Evolutionary conservation across 2,797 vertebrate genomes (phyloP), one percentile per base, ranked within the genome.

Genomic region (Neosilurus hyrtlii): DNA sequence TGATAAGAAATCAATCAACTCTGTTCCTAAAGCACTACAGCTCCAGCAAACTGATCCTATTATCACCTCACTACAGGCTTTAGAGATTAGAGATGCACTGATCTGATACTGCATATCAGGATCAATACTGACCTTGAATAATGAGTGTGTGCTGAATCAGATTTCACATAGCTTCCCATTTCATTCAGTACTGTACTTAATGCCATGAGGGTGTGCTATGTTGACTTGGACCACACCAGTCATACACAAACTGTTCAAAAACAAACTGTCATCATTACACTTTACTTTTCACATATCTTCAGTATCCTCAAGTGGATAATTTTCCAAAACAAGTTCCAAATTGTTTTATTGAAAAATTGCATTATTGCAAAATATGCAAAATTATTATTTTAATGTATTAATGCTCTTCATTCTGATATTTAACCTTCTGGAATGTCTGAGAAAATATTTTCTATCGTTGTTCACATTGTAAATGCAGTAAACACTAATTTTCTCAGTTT

Each of bases 1-100:
- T 68, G 75, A 81, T 81, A 80, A 85, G 63, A 71, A 76, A 85
- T 85, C 83, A 71, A 82, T 81, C 15, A 71, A 15, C 11, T 76
- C 79, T 20, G 24, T 65, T 74, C 56, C 70, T 66, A 54, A 26
- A 83, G 65, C 56, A 51, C 22, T 66, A 12, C 61, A 79, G 57
- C 77, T 79, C 68, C 77, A 84, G 26, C 57, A 56, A 83, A 59
- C 70, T 57, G 72, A 62, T 81, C 79, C 59, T 22, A 51, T 84
- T 76, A 84, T 70, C 79, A 77, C 65, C 79, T 70, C 73, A 70
- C 20, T 63, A 61, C 73, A 73, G 61, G 59, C 30, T 66, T 52
- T 37, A 18, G n/a, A 80, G 79, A 61, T 80, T 43, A 37, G 22
- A 52, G 61, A 54, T 66, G 49, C 76, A 20, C 76, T 52, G 24